phyloP scores from a whole-genome alignment of 1,140 invertebrate genomes.

The Drosophila ambigua region DNA sequence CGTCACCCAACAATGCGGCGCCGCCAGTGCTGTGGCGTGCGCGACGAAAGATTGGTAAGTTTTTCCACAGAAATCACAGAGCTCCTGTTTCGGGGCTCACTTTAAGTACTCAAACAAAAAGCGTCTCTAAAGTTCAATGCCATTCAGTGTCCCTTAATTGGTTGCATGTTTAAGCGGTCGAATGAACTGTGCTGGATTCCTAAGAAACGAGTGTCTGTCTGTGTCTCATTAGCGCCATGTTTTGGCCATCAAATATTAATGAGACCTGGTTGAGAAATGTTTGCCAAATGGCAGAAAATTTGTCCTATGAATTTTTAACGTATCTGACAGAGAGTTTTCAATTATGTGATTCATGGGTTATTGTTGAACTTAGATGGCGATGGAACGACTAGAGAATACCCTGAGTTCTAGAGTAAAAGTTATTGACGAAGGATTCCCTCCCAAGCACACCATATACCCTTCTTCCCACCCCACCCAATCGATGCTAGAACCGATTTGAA shows the following conservation, averaged over 20 bases:
- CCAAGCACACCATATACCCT: too few relatives aligned
- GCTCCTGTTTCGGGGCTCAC: conserved; percentile 25
- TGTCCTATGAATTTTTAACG: conserved; percentile 14
- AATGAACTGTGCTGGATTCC: conserved; percentile 28
- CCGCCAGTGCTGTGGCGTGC: conserved; percentile 91
- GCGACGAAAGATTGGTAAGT: conserved; percentile 90
- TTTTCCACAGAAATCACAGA: conserved; percentile 1
- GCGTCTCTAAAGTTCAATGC: conserved; percentile 15
- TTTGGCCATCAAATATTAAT: conserved; percentile 59
- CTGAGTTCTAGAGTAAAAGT: too few relatives aligned
- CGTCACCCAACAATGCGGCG: conserved; percentile 88
- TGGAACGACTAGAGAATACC: too few relatives aligned
- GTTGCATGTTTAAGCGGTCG: conserved; percentile 49
- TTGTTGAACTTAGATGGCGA: too few relatives aligned
- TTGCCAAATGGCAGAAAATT: conserved; percentile 9
- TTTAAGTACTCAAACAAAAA: conserved; percentile 14
- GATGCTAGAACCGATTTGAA: too few relatives aligned
- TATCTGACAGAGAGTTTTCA: neutral
- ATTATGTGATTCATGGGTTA: neutral
- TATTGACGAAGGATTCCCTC: too few relatives aligned
- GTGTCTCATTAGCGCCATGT: conserved; percentile 33
- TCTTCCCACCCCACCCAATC: too few relatives aligned
- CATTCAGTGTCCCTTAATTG: conserved; percentile 26
- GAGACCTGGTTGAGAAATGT: conserved; percentile 28
- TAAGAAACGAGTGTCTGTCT: neutral